Percentiles rank a stretch among this genome's conserved stretches.
Conservation (phyloP, 1,140 invertebrate genomes). For the Pseudobourletiella spinata region DNA sequence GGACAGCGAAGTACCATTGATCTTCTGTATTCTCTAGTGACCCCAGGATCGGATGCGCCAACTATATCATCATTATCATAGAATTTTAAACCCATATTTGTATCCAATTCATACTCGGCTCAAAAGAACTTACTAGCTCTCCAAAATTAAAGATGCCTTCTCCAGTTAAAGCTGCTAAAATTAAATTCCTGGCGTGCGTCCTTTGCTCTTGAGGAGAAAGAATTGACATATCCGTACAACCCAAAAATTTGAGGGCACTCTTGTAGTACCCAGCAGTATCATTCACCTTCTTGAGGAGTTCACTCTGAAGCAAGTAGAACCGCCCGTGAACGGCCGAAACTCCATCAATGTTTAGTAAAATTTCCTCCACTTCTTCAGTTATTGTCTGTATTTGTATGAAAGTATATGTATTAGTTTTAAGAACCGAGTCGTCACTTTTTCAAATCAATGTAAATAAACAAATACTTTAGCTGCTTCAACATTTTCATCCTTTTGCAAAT, state of each 20-base stretch:
- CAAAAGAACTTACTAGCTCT: constrained; percentile 59
- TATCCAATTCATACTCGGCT: too few relatives aligned
- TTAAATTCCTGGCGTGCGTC: constrained; percentile 81
- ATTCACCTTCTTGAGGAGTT: constrained; percentile 74
- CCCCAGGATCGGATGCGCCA: constrained; percentile 88
- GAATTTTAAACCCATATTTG: neutral
- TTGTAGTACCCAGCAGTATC: constrained; percentile 87
- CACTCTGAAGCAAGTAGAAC: constrained; percentile 88
- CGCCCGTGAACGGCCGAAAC: constrained; percentile 87
- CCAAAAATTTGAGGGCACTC: constrained; percentile 87
- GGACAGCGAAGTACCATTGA: constrained; percentile 79
- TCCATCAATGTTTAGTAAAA: constrained; percentile 80
- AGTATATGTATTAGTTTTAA: constrained; percentile 4
- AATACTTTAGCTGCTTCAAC: constrained; percentile 65
- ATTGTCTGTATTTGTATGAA: constrained; percentile 52
- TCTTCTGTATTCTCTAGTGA: constrained; percentile 71
- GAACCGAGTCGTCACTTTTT: neutral
- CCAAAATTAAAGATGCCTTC: constrained; percentile 97
- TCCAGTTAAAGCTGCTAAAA: constrained; percentile 85
- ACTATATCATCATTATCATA: too few relatives aligned
- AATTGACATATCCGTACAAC: constrained; percentile 73
- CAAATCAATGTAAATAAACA: neutral
- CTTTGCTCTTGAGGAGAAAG: constrained; percentile 57
- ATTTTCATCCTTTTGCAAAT: constrained; percentile 70
- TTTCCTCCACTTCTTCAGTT: constrained; percentile 78